Percentiles rank a stretch among this genome's conserved stretches.
phyloP scores from a whole-genome alignment of 2,888 invertebrate genomes.

The Lamproptera curius region DNA sequence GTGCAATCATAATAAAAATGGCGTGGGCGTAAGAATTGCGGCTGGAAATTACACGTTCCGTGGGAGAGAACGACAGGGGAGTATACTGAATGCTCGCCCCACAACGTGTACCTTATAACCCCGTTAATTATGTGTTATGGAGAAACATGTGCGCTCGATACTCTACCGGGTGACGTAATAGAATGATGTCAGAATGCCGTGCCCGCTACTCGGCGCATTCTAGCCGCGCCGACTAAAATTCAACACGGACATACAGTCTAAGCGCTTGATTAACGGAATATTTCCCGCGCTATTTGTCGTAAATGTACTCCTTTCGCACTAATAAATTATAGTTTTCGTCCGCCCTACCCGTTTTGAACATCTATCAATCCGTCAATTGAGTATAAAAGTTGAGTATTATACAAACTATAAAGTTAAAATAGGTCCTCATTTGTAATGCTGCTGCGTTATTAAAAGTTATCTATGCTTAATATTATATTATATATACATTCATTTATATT shows the following conservation, averaged over 20 bases:
- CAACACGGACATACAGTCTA: constrained; percentile 2
- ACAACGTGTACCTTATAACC: constrained; percentile 29
- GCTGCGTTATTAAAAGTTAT: too few species aligned
- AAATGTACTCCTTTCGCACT: too few species aligned
- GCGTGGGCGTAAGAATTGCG: constrained; percentile 14
- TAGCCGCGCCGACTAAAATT: constrained; percentile 13
- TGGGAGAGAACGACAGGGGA: constrained; percentile 20
- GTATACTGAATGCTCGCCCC: constrained; percentile 31
- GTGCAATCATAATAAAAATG: too few species aligned
- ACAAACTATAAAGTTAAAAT: too few species aligned
- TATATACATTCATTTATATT: too few species aligned
- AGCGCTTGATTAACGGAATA: neutral
- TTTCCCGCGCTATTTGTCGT: too few species aligned
- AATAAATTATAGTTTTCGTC: too few species aligned
- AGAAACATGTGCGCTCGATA: constrained; percentile 26
- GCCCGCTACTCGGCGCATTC: constrained; percentile 20
- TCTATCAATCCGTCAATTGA: too few species aligned
- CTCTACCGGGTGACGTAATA: constrained; percentile 34
- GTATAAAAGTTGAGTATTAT: too few species aligned
- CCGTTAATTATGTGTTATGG: constrained; percentile 27
- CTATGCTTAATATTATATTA: too few species aligned
- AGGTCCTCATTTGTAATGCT: too few species aligned
- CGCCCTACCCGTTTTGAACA: too few species aligned
- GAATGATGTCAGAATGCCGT: constrained; percentile 37
- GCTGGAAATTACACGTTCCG: constrained; percentile 32